Percentiles rank a stretch among this genome's conserved stretches.
phyloP scores from a whole-genome alignment of 53 echinoderm and acorn worm species.

The Patiria pectinifera region DNA sequence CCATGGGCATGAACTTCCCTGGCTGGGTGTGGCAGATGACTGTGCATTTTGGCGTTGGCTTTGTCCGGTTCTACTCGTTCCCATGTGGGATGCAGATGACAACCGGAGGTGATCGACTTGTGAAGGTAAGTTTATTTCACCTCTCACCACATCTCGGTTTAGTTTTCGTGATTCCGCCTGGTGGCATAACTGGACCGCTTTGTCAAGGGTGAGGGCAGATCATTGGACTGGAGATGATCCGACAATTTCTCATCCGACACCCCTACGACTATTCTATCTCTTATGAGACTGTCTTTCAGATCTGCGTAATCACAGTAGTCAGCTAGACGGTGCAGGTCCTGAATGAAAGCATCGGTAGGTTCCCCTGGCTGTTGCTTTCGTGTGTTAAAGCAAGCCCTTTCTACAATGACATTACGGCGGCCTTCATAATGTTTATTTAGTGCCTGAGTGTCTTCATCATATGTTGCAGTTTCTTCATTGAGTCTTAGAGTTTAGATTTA shows the following conservation, averaged over 20 bases:
- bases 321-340: neutral
- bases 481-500: too few species aligned
- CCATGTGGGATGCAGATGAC: neutral
- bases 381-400: too few species aligned
- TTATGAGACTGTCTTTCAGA: slow-evolving; percentile 1
- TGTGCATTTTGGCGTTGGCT: neutral
- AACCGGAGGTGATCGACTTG: too few species aligned
- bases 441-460: slow-evolving; percentile 34
- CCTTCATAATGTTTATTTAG: slow-evolving; percentile 10
- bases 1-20: too few species aligned
- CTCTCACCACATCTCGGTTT: slow-evolving; percentile 2
- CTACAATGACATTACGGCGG: too few species aligned
- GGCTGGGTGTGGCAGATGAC: neutral
- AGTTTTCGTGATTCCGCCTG: neutral
- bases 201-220: slow-evolving; percentile 23
- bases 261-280: neutral
- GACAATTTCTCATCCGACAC: too few species aligned
- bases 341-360: too few species aligned
- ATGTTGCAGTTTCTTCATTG: slow-evolving; percentile 14
- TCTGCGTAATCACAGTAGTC: neutral
- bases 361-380: too few species aligned
- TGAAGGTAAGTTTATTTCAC: neutral
- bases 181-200: neutral
- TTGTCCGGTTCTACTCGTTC: neutral
- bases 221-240: neutral